A percentile compares a stretch with the other conserved stretches of the same genome.
Conservation (phyloP, 2,113 vertebrate genomes). For the Hirundichthys speculiger region DNA sequence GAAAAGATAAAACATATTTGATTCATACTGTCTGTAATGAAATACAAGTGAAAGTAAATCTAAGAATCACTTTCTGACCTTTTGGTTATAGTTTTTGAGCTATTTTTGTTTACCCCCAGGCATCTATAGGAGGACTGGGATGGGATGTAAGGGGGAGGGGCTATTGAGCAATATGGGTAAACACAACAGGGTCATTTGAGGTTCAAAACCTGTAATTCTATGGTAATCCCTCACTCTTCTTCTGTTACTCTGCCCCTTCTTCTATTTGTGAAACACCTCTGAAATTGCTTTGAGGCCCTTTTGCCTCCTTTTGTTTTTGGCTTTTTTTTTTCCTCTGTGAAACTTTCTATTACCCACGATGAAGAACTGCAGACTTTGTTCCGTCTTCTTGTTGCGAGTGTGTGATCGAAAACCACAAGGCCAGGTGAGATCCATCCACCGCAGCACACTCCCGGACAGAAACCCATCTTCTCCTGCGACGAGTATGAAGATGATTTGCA, state of each 20-base stretch:
- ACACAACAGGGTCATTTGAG: slow-evolving; percentile 88
- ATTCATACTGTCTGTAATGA: no score
- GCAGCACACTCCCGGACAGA: slow-evolving; percentile 32
- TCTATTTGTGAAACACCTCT: slow-evolving; percentile 23
- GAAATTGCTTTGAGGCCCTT: slow-evolving; percentile 12
- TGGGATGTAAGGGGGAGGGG: slow-evolving; percentile 83
- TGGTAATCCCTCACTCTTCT: slow-evolving; percentile 8
- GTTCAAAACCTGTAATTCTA: slow-evolving; percentile 84
- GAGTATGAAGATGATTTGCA: slow-evolving; percentile 65
- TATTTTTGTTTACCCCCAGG: slow-evolving; percentile 30
- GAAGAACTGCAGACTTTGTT: slow-evolving; percentile 7
- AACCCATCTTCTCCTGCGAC: slow-evolving; percentile 80
- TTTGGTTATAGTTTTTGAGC: not conserved
- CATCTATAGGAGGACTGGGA: slow-evolving; percentile 80
- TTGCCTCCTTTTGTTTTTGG: not conserved
- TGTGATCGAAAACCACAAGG: slow-evolving; percentile 39
- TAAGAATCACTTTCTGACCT: no score
- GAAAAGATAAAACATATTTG: no score
- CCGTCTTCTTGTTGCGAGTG: slow-evolving; percentile 19
- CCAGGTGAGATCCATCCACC: slow-evolving; percentile 28
- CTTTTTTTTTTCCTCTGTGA: slow-evolving; percentile 16
- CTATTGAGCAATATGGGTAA: slow-evolving; percentile 86
- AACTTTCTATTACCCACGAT: slow-evolving; percentile 26
- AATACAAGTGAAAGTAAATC: no score
- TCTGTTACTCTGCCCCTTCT: slow-evolving; percentile 21